Percentiles rank a stretch among this genome's conserved stretches.
Evolutionary conservation across 92 coral and sea anemone genomes (phyloP).

Genomic region (Blastomussa wellsi): DNA sequence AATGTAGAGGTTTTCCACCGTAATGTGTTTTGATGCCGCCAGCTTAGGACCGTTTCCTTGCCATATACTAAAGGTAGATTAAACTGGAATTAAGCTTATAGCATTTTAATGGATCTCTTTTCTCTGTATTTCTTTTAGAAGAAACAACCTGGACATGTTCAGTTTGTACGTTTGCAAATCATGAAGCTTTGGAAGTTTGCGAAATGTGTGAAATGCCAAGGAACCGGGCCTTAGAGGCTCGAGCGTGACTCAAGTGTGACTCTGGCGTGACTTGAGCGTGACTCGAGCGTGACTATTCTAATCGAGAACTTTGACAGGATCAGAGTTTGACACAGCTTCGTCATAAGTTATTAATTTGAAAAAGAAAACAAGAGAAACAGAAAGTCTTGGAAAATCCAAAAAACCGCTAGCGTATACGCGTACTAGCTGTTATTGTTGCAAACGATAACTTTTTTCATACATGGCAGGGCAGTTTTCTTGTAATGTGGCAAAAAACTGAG

Average conservation of each 20-base stretch:
- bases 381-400: constrained; percentile 2
- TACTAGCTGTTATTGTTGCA: constrained; percentile 24
- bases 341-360: constrained; percentile 28
- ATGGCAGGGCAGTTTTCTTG: not conserved
- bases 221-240: constrained; percentile 41
- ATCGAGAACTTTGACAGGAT: constrained; percentile 41
- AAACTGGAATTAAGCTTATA: no score
- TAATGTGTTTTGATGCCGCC: no score
- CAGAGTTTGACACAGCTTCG: constrained; percentile 19
- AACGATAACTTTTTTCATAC: constrained; percentile 10
- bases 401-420: not conserved
- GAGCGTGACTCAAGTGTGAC: constrained; percentile 35
- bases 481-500: constrained; percentile 3
- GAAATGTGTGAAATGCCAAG: constrained; percentile 76
- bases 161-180: constrained; percentile 82
- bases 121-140: constrained; percentile 19
- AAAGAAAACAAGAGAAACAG: not conserved
- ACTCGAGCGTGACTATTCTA: not conserved
- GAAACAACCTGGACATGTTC: constrained; percentile 74
- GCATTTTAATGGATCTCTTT: not conserved
- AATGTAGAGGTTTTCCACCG: no score
- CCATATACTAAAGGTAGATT: no score
- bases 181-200: constrained; percentile 76
- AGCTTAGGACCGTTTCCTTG: no score
- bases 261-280: constrained; percentile 22